Evolutionary conservation across 2,113 vertebrate genomes (phyloP), one percentile per base, ranked within the genome.

Genomic region (Ciconia maguari): DNA sequence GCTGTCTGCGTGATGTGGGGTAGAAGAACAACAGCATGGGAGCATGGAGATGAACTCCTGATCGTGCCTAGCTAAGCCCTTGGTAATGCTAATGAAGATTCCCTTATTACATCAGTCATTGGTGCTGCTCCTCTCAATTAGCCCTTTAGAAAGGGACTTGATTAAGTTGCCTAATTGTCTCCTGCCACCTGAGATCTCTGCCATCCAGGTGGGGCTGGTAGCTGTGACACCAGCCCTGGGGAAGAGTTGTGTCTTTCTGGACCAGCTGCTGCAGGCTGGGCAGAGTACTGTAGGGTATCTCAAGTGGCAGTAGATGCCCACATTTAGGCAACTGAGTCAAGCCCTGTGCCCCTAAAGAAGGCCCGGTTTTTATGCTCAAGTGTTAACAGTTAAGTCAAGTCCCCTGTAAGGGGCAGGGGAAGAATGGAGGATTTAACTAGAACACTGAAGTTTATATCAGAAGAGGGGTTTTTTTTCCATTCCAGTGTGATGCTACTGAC

Each of bases 71-170:
- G 34, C 83, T 42, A 90, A 96, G 91, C 89, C 93, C 93, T 97
- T 94, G 76, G 70, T 70, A 74, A 96, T 83, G 68, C 38, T 87
- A 52, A 87, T 92, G 95, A 51, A 68, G 90, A 52, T 77, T 80
- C 85, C 64, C 57, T 94, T 61, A 36, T 80, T 76, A 68, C 21
- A 38, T 90, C 51, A 12, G 30, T 68, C 79, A 62, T 78, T 38
- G 82, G 81, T 82, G 80, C 79, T 42, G 49, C 89, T 94, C 61
- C 88, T 90, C 62, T 74, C 62, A 75, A 42, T 96, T 87, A 96
- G 96, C 93, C 84, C 95, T 95, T 90, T 78, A 68, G 88, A 93
- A 96, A 96, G 84, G 82, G 93, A 51, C 92, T 95, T 55, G 49
- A 96, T 94, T 83, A 80, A 96, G 90, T 89, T 93, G 84, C 90